Conservation (phyloP, 2,113 vertebrate species). For the Scolopax mira region DNA sequence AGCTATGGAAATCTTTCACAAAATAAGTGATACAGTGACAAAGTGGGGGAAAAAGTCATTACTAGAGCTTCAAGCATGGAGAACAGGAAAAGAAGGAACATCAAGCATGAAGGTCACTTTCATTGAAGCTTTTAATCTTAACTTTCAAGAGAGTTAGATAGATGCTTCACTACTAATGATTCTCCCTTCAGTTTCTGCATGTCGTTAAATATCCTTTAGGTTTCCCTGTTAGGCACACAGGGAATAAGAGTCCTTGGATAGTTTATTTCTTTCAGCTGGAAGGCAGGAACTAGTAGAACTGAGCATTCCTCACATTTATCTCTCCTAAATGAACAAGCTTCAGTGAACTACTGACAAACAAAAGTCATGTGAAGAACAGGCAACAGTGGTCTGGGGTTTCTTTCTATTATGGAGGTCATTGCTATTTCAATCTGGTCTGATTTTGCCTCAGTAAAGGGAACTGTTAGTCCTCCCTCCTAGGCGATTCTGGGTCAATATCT, state of each 20-base stretch:
- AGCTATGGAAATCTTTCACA: neutral
- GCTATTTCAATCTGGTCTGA: neutral
- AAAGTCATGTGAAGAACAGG: neutral
- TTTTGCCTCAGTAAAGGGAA: neutral
- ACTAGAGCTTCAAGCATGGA: neutral
- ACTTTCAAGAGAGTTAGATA: neutral
- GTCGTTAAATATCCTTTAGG: neutral
- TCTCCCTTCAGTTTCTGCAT: neutral
- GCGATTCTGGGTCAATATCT: neutral
- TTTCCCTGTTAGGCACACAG: neutral
- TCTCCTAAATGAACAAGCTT: neutral
- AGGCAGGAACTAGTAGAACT: neutral
- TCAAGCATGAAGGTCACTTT: conserved; percentile 4
- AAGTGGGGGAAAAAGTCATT: neutral
- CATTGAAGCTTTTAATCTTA: conserved; percentile 16
- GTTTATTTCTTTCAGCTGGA: neutral
- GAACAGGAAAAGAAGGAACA: neutral
- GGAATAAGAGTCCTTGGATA: neutral
- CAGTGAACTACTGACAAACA: neutral
- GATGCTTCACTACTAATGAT: neutral
- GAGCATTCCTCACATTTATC: neutral
- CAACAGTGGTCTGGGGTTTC: neutral
- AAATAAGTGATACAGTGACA: neutral
- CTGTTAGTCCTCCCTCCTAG: neutral
- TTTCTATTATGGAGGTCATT: neutral